These are phyloP conservation scores for Osmoderma eremita DNA, from an alignment of 2,888 invertebrate genomes.

Conservation along the genomic window DNA sequence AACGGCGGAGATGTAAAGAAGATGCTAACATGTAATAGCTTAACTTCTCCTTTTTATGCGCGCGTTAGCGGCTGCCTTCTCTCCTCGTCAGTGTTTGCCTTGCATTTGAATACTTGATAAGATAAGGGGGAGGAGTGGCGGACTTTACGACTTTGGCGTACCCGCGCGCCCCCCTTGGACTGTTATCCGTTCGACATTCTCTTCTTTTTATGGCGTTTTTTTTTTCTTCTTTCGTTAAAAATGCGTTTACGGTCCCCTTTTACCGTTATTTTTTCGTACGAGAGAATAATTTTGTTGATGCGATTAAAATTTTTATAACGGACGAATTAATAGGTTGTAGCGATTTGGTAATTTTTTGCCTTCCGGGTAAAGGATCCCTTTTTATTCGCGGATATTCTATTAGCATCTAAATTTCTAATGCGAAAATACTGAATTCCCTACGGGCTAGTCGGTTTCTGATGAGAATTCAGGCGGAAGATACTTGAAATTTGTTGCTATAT, in stretches of 20 bases:
- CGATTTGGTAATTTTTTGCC: constrained; percentile 6
- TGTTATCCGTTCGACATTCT: constrained; percentile 27
- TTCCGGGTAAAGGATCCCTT: constrained; percentile 3
- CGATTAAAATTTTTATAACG: constrained; percentile 28
- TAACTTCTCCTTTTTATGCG: constrained; percentile 50
- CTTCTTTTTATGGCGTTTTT: not conserved
- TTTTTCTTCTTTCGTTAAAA: not conserved
- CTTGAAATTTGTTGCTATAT: too few species aligned
- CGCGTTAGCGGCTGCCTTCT: constrained; percentile 41
- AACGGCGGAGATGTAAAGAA: constrained; percentile 51
- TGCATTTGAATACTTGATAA: constrained; percentile 54
- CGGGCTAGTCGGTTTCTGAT: too few species aligned
- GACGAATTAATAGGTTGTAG: constrained; percentile 19
- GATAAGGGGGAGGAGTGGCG: constrained; percentile 48
- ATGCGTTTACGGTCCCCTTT: constrained; percentile 8
- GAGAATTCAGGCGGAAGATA: too few species aligned
- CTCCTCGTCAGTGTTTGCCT: constrained; percentile 48
- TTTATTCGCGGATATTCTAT: not conserved
- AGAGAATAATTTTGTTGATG: constrained; percentile 27
- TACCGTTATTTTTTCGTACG: constrained; percentile 26
- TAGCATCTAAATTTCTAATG: not conserved
- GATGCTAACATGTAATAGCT: constrained; percentile 53
- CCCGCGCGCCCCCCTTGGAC: constrained; percentile 9
- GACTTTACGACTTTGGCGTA: constrained; percentile 39
- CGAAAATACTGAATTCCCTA: not conserved